These are phyloP conservation scores for Hypothenemus hampei DNA, from an alignment of 1,140 invertebrate species.

Conservation along the genomic window DNA sequence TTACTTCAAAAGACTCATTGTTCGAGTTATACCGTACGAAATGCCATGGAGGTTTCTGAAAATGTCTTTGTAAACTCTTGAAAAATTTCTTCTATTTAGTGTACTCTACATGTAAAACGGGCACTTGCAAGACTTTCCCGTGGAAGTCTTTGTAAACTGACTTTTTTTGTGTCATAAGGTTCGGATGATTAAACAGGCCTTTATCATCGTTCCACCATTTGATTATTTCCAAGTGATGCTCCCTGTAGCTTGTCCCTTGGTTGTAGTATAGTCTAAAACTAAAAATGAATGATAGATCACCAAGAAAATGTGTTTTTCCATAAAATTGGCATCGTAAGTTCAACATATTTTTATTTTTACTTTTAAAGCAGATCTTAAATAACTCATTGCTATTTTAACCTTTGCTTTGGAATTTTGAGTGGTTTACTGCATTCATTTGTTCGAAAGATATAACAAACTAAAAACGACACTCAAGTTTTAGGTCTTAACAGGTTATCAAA, in stretches of 20 bases:
- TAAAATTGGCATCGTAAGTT: no score
- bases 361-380: no score
- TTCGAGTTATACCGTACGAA: constrained; percentile 59
- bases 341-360: no score
- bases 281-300: constrained; percentile 7
- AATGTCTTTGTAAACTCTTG: constrained; percentile 11
- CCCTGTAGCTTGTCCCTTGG: constrained; percentile 53
- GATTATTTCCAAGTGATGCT: constrained; percentile 52
- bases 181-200: constrained; percentile 56
- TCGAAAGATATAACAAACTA: no score
- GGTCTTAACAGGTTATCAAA: no score
- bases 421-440: no score
- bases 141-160: constrained; percentile 59
- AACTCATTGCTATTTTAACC: no score
- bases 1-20: constrained; percentile 53
- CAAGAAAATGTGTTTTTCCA: background rate
- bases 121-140: constrained; percentile 56
- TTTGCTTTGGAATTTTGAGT: no score
- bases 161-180: constrained; percentile 54
- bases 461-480: no score
- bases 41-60: constrained; percentile 67
- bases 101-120: constrained; percentile 54
- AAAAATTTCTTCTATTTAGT: background rate
- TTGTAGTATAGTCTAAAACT: constrained; percentile 63
- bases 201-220: constrained; percentile 62